Evolutionary conservation across 2,113 vertebrate species (phyloP).

Genomic region (Callipepla californica): DNA sequence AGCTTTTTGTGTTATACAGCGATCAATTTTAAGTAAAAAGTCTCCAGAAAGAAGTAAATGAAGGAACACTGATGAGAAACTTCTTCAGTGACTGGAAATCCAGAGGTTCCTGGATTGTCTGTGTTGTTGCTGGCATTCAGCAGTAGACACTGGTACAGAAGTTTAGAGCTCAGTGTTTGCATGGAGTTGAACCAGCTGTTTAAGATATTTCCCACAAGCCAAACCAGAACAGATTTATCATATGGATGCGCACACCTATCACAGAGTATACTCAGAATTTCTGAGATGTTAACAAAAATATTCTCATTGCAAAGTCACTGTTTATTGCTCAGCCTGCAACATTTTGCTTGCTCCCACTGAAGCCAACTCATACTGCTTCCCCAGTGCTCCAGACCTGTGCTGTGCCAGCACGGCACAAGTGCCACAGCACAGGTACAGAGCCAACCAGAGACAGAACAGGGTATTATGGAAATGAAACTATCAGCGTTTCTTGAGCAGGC

Average conservation of each 20-base stretch:
- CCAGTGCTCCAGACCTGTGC: not conserved
- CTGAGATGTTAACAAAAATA: not conserved
- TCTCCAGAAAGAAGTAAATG: not conserved
- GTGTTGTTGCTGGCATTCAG: not conserved
- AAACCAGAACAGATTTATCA: not conserved
- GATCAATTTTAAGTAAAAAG: not conserved
- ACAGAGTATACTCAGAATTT: not conserved
- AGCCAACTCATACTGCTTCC: not conserved
- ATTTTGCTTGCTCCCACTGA: not conserved
- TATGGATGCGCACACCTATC: not conserved
- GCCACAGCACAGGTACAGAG: not conserved
- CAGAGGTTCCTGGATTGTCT: not conserved
- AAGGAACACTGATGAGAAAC: not conserved
- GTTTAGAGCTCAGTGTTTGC: not conserved
- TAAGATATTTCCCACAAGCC: not conserved
- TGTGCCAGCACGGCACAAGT: not conserved
- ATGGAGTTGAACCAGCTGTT: not conserved
- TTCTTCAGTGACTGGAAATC: not conserved
- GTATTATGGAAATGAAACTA: not conserved
- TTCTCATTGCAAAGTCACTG: not conserved
- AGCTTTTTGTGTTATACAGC: not conserved
- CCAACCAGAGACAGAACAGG: not conserved
- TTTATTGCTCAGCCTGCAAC: not conserved
- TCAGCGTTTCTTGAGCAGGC: not conserved
- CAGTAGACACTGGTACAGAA: not conserved